Conservation (phyloP, 2,797 vertebrate genomes). For the Hypotaenidia okinawae region DNA sequence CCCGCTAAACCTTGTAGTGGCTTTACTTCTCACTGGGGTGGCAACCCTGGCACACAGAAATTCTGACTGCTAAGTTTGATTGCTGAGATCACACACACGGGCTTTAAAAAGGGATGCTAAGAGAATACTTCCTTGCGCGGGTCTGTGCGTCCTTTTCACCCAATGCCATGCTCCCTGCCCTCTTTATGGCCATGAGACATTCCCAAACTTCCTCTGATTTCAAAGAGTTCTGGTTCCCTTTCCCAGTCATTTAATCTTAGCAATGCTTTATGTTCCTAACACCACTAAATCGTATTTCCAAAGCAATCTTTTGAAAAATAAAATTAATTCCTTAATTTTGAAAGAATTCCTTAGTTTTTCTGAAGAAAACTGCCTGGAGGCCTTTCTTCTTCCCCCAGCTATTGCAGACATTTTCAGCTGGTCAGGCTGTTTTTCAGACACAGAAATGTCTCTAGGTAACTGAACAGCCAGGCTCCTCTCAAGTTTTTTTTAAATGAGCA, state of each 20-base stretch:
- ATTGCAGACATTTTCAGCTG: not conserved
- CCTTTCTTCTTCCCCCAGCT: not conserved
- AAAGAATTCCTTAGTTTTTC: not conserved
- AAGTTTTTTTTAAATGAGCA: not conserved
- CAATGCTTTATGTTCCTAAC: not conserved
- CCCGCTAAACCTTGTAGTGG: not conserved
- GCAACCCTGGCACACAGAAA: not conserved
- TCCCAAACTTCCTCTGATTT: not conserved
- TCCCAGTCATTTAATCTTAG: not conserved
- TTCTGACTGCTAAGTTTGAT: not conserved
- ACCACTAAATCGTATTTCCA: not conserved
- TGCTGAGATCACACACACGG: not conserved
- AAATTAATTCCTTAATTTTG: not conserved
- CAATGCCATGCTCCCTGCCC: accelerated
- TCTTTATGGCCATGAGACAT: not conserved
- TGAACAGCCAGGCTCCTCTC: not conserved
- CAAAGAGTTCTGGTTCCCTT: not conserved
- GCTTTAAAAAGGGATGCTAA: not conserved
- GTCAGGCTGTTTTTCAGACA: not conserved
- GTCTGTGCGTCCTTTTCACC: not conserved
- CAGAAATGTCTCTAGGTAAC: not conserved
- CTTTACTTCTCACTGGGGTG: not conserved
- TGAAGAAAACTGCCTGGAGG: not conserved
- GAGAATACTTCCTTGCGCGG: not conserved
- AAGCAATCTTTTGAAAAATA: not conserved